Evolutionary conservation across 2,797 vertebrate species (phyloP).

Genomic region (Lagocephalus sceleratus): DNA sequence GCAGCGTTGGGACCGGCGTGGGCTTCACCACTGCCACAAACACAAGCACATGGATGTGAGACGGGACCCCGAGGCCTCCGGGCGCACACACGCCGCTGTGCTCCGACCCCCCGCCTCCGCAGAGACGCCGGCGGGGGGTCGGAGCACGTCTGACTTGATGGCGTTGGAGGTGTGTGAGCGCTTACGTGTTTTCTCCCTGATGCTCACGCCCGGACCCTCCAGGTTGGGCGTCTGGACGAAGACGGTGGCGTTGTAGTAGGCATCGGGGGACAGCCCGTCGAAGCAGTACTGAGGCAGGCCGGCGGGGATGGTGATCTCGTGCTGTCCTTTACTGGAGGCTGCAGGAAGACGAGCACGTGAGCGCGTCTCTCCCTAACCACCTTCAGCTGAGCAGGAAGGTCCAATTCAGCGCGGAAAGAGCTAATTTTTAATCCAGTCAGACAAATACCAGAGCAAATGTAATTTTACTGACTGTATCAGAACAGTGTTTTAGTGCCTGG

Average conservation of each 20-base stretch:
- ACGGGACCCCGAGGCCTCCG: conserved; percentile 5
- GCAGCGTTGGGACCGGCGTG: conserved; percentile 85
- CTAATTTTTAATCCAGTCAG: too few relatives aligned
- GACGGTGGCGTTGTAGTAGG: conserved; percentile 83
- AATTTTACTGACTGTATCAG: too few relatives aligned
- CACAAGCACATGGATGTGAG: neutral
- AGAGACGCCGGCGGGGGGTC: too few relatives aligned
- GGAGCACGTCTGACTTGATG: too few relatives aligned
- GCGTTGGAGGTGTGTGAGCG: too few relatives aligned
- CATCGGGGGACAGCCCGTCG: conserved; percentile 85
- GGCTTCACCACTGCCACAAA: conserved; percentile 83
- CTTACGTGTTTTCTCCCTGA: conserved; percentile 85
- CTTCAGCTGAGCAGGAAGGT: too few relatives aligned
- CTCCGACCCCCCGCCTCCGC: too few relatives aligned
- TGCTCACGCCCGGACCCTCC: conserved; percentile 87
- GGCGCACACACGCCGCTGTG: conserved; percentile 5
- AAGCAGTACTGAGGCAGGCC: conserved; percentile 91
- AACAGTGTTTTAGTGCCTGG: too few relatives aligned
- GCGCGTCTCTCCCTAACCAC: neutral
- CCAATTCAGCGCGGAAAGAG: too few relatives aligned
- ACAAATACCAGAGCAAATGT: too few relatives aligned
- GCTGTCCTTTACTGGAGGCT: conserved; percentile 81
- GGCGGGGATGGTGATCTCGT: conserved; percentile 91
- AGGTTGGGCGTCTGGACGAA: conserved; percentile 95
- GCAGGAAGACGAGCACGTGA: neutral